Percentiles rank a stretch among this genome's conserved stretches.
phyloP scores from a whole-genome alignment of 2,113 vertebrate species.

The Epinephelus moara region DNA sequence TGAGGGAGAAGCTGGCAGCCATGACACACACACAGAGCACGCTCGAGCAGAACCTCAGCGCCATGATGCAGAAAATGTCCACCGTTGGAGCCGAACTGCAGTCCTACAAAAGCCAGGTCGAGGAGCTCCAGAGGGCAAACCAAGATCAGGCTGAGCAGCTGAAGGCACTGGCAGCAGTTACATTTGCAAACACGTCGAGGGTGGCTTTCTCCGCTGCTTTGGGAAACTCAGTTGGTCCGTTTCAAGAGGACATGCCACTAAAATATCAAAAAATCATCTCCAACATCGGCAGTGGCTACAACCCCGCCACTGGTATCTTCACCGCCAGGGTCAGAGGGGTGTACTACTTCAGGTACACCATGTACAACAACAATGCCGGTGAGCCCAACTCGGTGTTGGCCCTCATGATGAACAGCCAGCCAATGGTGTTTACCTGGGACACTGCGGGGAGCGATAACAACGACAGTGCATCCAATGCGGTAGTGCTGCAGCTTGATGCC shows the following conservation, averaged over 20 bases:
- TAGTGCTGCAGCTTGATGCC: conserved; percentile 12
- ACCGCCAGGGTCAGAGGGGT: not conserved
- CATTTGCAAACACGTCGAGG: not conserved
- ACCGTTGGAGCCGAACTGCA: not conserved
- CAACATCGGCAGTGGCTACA: conserved; percentile 16
- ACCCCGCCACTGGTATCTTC: conserved; percentile 31
- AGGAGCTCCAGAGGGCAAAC: conserved; percentile 3
- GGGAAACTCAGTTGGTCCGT: not conserved
- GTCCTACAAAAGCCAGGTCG: not conserved
- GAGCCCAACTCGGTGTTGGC: not conserved
- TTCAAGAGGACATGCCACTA: not conserved
- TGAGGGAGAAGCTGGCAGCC: conserved; percentile 34
- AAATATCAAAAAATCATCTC: conserved; percentile 15
- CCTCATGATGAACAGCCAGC: conserved; percentile 35
- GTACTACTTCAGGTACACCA: conserved; percentile 21
- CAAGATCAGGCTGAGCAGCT: not conserved
- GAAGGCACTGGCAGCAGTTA: not conserved
- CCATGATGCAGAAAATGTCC: conserved; percentile 15
- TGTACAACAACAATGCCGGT: conserved; percentile 16
- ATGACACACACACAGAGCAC: not conserved
- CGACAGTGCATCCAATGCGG: conserved; percentile 7
- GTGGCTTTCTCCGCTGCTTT: conserved; percentile 14
- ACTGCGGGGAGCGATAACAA: not conserved
- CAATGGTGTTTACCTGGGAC: conserved; percentile 8
- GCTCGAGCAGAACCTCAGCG: not conserved